phyloP scores from a whole-genome alignment of 2,113 vertebrate species.

The Chaenocephalus aceratus region DNA sequence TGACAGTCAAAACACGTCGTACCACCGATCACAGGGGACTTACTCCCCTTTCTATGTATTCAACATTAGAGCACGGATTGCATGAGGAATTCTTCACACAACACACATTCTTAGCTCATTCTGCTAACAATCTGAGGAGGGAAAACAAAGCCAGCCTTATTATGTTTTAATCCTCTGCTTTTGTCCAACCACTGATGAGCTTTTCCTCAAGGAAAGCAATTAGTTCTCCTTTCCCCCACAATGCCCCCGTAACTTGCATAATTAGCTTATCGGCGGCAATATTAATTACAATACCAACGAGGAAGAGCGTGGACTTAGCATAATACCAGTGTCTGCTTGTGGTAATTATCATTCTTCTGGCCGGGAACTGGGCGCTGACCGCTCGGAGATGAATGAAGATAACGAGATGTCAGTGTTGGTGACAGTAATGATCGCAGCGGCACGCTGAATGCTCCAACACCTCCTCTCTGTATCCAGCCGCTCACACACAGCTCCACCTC shows the following conservation, averaged over 20 bases:
- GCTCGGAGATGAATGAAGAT: conserved; percentile 56
- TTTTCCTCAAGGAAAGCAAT: conserved; percentile 83
- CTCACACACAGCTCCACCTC: conserved; percentile 17
- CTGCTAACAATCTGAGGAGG: conserved; percentile 75
- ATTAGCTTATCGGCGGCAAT: conserved; percentile 84
- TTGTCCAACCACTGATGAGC: conserved; percentile 77
- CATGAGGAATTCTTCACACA: conserved; percentile 37
- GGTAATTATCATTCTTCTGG: conserved; percentile 81
- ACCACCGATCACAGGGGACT: conserved; percentile 42
- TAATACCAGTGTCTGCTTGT: conserved; percentile 69
- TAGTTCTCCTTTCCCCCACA: conserved; percentile 76
- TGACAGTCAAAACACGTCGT: conserved; percentile 13
- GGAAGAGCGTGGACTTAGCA: conserved; percentile 67
- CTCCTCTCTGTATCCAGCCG: conserved; percentile 27
- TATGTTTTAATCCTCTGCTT: conserved; percentile 80
- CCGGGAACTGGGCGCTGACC: conserved; percentile 52
- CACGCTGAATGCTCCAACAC: conserved; percentile 46
- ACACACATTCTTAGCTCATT: conserved; percentile 59
- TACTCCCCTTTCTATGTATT: conserved; percentile 38
- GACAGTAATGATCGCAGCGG: conserved; percentile 48
- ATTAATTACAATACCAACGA: conserved; percentile 83
- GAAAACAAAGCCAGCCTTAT: conserved; percentile 77
- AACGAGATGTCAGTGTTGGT: conserved; percentile 48
- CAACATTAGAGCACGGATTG: conserved; percentile 29
- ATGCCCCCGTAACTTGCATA: conserved; percentile 81